Conservation (phyloP, 1,140 invertebrate species). For the Apolygus lucorum region DNA sequence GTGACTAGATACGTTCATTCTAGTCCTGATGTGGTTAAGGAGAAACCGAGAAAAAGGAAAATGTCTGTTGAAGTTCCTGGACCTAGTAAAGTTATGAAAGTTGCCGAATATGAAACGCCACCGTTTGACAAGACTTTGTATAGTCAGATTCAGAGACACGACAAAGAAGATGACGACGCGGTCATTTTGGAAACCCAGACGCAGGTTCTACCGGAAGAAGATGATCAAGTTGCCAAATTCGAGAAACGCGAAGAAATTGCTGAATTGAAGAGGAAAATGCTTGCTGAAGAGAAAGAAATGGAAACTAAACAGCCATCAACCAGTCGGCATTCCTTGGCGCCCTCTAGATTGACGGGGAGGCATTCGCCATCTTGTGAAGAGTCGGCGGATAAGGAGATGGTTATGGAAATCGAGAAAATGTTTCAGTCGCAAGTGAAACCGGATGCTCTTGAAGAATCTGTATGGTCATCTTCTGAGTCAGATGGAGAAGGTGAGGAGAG, state of each 20-base stretch:
- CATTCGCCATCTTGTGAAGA: not conserved
- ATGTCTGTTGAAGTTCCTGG: not conserved
- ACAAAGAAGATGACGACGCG: not conserved
- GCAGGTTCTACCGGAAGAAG: not conserved
- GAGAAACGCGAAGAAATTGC: slow-evolving; percentile 5
- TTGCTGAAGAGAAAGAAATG: not conserved
- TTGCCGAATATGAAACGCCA: not conserved
- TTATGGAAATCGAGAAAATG: slow-evolving; percentile 8
- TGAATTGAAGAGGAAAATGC: not conserved
- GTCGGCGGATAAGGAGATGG: not conserved
- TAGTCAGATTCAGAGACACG: not conserved
- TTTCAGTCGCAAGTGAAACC: not conserved
- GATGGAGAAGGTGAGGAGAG: not conserved
- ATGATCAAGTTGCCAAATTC: not conserved
- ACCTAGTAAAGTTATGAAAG: not conserved
- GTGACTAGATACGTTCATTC: not conserved
- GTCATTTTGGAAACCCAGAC: not conserved
- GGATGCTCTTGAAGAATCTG: not conserved
- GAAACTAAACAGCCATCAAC: not conserved
- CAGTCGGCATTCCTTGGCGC: not conserved
- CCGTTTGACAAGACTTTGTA: not conserved
- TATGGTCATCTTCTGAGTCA: not conserved
- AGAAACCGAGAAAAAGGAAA: not conserved
- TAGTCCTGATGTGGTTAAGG: not conserved
- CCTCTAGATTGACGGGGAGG: not conserved